A percentile compares a stretch with the other conserved stretches of the same genome.
phyloP scores from a whole-genome alignment of 2,797 vertebrate species.

The Gorsachius magnificus region DNA sequence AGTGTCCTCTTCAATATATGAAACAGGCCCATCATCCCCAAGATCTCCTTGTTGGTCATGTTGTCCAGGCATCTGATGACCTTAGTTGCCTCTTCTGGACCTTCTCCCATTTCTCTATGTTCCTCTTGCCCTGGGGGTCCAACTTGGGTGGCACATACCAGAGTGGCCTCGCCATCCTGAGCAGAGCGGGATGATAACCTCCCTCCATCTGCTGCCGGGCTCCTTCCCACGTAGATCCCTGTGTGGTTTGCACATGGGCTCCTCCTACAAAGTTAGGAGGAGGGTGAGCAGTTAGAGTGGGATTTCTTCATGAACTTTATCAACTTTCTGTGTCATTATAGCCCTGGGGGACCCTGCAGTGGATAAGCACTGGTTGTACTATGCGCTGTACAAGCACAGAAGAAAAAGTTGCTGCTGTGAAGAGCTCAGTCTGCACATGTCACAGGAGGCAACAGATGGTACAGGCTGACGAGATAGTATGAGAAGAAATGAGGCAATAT shows the following conservation, averaged over 20 bases:
- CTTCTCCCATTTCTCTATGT: background rate
- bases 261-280: background rate
- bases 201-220: rapidly evolving
- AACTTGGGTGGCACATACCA: background rate
- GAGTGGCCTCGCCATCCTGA: background rate
- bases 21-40: background rate
- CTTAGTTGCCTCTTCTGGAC: background rate
- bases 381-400: background rate
- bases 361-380: background rate
- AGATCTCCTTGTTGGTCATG: background rate
- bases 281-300: background rate
- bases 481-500: conserved; percentile 61
- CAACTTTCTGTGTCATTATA: background rate
- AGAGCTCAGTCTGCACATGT: conserved; percentile 48
- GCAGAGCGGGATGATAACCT: background rate
- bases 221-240: rapidly evolving
- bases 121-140: background rate
- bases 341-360: background rate
- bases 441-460: conserved; percentile 64
- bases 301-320: background rate
- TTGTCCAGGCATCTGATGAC: background rate
- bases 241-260: background rate
- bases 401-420: conserved; percentile 42
- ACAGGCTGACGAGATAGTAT: conserved; percentile 42
- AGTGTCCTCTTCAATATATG: background rate